Evolutionary conservation across 2,888 invertebrate species (phyloP), one percentile per base, ranked within the genome.

Genomic region (Branchipolynoe longqiensis): DNA sequence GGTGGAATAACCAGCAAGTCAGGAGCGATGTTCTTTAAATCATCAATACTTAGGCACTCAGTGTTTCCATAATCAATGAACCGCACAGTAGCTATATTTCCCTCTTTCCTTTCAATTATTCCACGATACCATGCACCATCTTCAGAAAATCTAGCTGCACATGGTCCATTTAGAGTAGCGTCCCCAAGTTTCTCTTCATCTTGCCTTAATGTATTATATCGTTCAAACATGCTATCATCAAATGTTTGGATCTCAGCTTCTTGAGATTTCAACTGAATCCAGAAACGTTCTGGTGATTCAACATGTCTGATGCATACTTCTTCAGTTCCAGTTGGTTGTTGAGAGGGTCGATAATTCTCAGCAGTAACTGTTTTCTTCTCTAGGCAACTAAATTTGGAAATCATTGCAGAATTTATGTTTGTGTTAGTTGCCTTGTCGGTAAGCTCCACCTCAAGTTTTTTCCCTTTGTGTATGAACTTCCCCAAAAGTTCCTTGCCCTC

Each of bases 1-100:
- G 88, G 87, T 6, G 91, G 91, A 22, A 91, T 78, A 0, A 84
- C 69, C 0, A 90, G 82, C 62, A 91, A 88, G 25, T 91, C 87
- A 0, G 88, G 81, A 36, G 88, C 85, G 36, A 92, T 78, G 12
- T 86, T 85, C 85, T 90, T 89, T 14, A 92, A 74, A 58, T 89
- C 89, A 25, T 86, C 73, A 28, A 86, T n/a, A n/a, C 18, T 48
- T 1, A 82, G 74, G 0, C 40, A 82, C 58, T 85, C 78, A 48
- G 25, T 78, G 48, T 78, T 78, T 14, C 78, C 78, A 22, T 78
- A 78, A 25, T 78, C 78, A 4, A 78, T 41, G 48, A 78, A 78
- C 25, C 78, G 25, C 1, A 78, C 78, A 6, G 28, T 69, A 3
- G 48, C 48, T 12, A 28, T 18, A 48, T 78, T 48, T 14, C 78